Base-by-base conservation (phyloP, 2,113 vertebrate species). In the Elephantulus edwardii region DNA sequence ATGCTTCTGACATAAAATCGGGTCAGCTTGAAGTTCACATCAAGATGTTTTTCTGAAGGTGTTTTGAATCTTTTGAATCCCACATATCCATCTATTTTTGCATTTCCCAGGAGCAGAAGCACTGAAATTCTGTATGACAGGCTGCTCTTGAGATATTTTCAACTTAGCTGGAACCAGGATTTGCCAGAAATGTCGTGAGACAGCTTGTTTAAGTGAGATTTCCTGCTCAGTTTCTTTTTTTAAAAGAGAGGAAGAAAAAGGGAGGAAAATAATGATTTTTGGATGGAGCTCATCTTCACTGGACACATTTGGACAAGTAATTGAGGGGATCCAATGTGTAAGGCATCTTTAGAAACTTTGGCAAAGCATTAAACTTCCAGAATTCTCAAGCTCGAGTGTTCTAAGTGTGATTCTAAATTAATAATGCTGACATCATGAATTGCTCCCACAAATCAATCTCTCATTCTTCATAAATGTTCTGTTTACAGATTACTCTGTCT, bases 131-230 rank as follows among this genome's bases (percentile, higher is more conserved):
- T 91, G 46, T 91, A 86, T 95, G 96, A 95, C 93, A 96, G 91
- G 82, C 91, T 96, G 96, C 95, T 96, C 86, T 94, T 92, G 93
- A 93, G 95, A 95, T 96, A 96, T 96, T 96, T 96, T 93, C 95
- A 96, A 96, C 96, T 96, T 94, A 88, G 92, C 90, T 96, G 95
- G 91, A 96, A 94, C 87, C 88, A 95, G 83, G 46, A 91, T 96
- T 95, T 96, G 95, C 96, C 95, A 96, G 93, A 95, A 96, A 96
- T 95, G 95, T 96, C 68, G 95, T 96, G 95, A 96, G 95, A 96
- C 95, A 96, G 96, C 95, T 96, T 96, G 96, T 96, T 96, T 96
- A 96, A 96, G 96, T 95, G 96, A 96, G 93, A 96, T 95, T 96
- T 96, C 96, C 95, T 96, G 95, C 90, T 95, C 56, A 74, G 91